Conservation (phyloP, 2,888 invertebrate genomes). For the Drosophila neotestacea region DNA sequence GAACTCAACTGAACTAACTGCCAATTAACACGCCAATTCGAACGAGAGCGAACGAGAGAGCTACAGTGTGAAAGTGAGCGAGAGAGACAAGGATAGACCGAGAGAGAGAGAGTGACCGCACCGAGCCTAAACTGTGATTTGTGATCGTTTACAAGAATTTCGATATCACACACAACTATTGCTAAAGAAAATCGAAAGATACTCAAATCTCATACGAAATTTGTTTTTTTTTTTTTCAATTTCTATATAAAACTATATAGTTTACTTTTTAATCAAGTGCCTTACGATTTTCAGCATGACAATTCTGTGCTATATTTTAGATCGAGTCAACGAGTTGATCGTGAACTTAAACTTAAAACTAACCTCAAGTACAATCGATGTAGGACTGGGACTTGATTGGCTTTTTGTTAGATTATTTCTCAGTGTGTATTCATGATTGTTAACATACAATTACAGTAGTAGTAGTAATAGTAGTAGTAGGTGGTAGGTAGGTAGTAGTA, state of each 20-base stretch:
- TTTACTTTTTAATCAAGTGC: neutral
- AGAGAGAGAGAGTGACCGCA: conserved; percentile 34
- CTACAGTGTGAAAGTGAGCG: conserved; percentile 11
- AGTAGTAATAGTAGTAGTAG: conserved; percentile 40
- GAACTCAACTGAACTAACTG: conserved; percentile 60
- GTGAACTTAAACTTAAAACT: conserved; percentile 58
- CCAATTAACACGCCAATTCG: conserved; percentile 70
- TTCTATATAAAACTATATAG: neutral
- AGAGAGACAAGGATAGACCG: conserved; percentile 3
- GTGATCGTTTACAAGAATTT: conserved; percentile 19
- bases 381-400: conserved; percentile 47
- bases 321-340: conserved; percentile 22
- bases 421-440: conserved; percentile 52
- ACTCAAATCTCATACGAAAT: neutral
- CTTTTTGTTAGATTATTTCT: conserved; percentile 37
- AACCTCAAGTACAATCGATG: conserved; percentile 50
- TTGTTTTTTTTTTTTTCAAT: neutral
- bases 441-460: conserved; percentile 54
- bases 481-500: conserved; percentile 43
- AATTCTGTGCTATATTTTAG: conserved; percentile 6
- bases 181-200: neutral
- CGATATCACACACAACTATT: conserved; percentile 9
- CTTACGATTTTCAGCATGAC: conserved; percentile 2
- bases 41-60: conserved; percentile 26
- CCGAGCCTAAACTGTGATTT: conserved; percentile 29